Evolutionary conservation across 2,888 invertebrate genomes (phyloP), one percentile per base, ranked within the genome.

Genomic region (Netelia melanura): DNA sequence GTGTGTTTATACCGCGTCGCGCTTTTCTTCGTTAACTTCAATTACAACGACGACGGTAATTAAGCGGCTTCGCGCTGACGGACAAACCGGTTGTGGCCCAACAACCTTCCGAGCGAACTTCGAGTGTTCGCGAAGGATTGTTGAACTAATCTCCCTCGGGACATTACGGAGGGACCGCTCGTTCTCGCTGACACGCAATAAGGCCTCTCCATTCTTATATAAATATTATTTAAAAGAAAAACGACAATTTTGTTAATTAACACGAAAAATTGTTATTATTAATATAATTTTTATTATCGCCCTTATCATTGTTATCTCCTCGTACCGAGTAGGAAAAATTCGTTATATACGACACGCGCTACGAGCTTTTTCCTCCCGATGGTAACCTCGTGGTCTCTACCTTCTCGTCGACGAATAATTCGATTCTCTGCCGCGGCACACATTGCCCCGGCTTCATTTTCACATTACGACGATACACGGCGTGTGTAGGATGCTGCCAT

Each of bases 1-100:
- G 65, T 25, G 17, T 54, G 70, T 89, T 89, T 87, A 85, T 86
- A 52, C 70, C 17, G 44, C 17, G n/a, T 48, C 64, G 23, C 64
- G 43, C 67, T 83, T 81, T 85, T 68, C 74, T 87, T 85, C 78
- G 84, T 90, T 89, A 88, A 85, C 89, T 54, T 79, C 82, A 81
- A 89, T 90, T 90, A 89, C 84, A 87, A 84, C 74, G 71, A 76
- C 72, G 72, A 44, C 81, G 43, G 82, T 89, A 90, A 88, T 81
- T 79, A 84, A 65, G 65, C 72, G 64, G 23, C 61, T 44, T 77
- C 30, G 64, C n/a, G n/a, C 17, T 9, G 25, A 54, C 14, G 25
- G 48, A 68, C 23, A 77, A 77, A 77, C 68, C 68, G 77, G 77
- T 77, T 68, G 43, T 3, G 14, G 2, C 48, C 2, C 48, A 48